Evolutionary conservation across 2,113 vertebrate species (phyloP), one percentile per base, ranked within the genome.

Genomic region (Oncorhynchus gorbuscha): DNA sequence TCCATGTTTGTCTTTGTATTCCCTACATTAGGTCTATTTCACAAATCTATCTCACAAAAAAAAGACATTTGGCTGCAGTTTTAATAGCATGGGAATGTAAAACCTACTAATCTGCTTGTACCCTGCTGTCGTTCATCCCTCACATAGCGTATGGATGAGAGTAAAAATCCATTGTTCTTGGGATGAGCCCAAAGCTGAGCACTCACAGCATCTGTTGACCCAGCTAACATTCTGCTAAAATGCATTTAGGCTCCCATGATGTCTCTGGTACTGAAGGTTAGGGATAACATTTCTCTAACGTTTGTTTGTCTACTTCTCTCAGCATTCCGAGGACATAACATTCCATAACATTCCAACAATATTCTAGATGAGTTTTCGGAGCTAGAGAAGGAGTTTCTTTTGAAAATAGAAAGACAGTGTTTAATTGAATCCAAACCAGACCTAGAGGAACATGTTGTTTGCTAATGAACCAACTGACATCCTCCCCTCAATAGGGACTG

Each of bases 191-290:
- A 22, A 73, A 71, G 80, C 85, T 1, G 69, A 78, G 86, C 69
- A 81, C 87, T 82, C 77, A 51, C 80, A 85, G 89, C 88, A 88
- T 87, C 89, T 90, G 88, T 88, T 90, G 90, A 90, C 89, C 89
- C 90, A 88, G 85, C 88, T 91, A 89, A 85, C 88, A 82, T 55
- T 55, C 51, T 5, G 51, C 51, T 18, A 18, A 55, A 14, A 55
- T 51, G 11, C 4, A 90, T 86, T 86, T 79, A 73, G 83, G 86
- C 5, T 55, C 51, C 39, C 39, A 45, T 45, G 9, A 86, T 79
- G 81, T 72, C 80, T 87, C 81, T 80, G 85, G 80, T 80, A 80
- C 68, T 73, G 79, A 83, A 86, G 87, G 88, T 88, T 90, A 87
- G 88, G 83, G 81, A 89, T 81, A 78, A 69, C 24, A 65, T 58